Base-by-base conservation (phyloP, 2,797 vertebrate genomes). In the Eleutherodactylus coqui region DNA sequence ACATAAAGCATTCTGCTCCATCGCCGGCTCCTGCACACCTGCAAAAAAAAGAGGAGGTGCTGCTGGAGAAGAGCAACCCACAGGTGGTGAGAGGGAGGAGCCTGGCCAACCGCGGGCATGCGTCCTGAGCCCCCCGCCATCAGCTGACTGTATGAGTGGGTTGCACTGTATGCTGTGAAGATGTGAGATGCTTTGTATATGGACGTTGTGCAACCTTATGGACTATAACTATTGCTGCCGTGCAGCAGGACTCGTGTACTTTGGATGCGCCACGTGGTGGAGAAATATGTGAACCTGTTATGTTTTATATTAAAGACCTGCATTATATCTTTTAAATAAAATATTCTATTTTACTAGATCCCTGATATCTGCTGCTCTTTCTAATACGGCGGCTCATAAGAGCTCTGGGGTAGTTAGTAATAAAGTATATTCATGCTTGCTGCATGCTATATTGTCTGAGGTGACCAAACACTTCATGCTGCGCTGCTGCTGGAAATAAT, bases 81-180 rank as follows among this genome's bases (percentile, higher is more conserved):
- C 75, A 1, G 13, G 19, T 29, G 4, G 88, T 64, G 4, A 49
- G 75, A 79, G 85, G 90, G 29, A 89, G 96, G 73, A 93, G 64
- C 32, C 80, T 89, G 5, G 90, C 94, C 89, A 94, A 92, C 90
- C 88, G 96, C 8, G 93, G 92, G 29, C 95, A 95, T 0, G 97
- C 96, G 1, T 96, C 95, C 21, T 97, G 91, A 89, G 27, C 70
- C 1, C 10, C n/a, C 0, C 34, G 0, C 19, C 29, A 36, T 55
- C 17, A 17, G 17, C 38, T 38, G 62, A 67, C 27, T 36, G 53
- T 82, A 11, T n/a, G 3, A 21, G 17, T 81, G 29, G 51, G 75
- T 87, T 87, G 81, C 60, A 78, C 55, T 60, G 75, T 38, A 24
- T 81, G 79, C 17, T 51, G 36, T 47, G 60, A 17, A 13, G 53